Percentiles rank a stretch among this genome's conserved stretches.
Evolutionary conservation across 2,797 vertebrate species (phyloP).

Genomic region (Etheostoma nigrum): DNA sequence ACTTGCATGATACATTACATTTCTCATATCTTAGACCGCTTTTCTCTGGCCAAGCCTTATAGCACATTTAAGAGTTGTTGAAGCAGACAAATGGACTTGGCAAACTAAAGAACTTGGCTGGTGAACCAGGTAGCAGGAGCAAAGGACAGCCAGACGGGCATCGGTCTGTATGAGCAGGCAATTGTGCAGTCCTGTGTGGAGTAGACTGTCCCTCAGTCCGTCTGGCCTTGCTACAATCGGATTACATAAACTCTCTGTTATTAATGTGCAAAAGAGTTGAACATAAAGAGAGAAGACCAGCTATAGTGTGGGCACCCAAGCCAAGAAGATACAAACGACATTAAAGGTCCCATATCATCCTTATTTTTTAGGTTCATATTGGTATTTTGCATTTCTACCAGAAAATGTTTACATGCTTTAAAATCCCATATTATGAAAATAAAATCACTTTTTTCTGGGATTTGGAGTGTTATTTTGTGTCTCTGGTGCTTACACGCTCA

Average conservation of each 20-base stretch:
- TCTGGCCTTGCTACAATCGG: constrained; percentile 34
- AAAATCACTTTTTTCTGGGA: too few species aligned
- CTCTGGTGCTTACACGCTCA: too few species aligned
- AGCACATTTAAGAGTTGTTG: constrained; percentile 56
- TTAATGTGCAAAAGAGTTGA: constrained; percentile 35
- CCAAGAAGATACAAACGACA: constrained; percentile 40
- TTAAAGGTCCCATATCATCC: neutral
- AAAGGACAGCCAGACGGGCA: constrained; percentile 52
- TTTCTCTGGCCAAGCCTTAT: constrained; percentile 29
- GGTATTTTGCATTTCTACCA: too few species aligned
- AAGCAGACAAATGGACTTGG: constrained; percentile 66
- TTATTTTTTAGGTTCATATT: too few species aligned
- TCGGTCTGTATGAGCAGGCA: constrained; percentile 61
- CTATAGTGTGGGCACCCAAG: neutral
- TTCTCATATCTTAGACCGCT: constrained; percentile 18
- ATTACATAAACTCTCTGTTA: constrained; percentile 54
- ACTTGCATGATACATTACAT: constrained; percentile 3
- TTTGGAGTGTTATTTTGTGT: too few species aligned
- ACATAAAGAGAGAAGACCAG: constrained; percentile 11
- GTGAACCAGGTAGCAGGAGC: constrained; percentile 67
- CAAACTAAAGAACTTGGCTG: constrained; percentile 47
- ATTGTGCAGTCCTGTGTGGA: constrained; percentile 54
- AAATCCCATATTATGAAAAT: too few species aligned
- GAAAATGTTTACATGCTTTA: too few species aligned
- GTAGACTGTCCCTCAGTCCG: constrained; percentile 42